phyloP scores from a whole-genome alignment of 2,797 vertebrate species.

The Varecia variegata region DNA sequence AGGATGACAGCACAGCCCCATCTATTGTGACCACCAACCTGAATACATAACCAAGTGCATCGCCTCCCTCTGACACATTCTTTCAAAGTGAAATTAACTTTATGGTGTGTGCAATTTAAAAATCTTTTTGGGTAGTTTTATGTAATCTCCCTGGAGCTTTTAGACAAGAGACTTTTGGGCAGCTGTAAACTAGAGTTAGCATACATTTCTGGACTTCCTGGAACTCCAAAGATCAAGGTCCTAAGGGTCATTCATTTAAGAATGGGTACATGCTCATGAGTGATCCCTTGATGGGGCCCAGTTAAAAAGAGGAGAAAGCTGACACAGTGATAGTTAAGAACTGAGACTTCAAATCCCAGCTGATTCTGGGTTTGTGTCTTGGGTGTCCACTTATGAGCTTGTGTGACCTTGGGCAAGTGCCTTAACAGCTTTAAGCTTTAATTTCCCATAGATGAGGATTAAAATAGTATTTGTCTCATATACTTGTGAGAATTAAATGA shows the following conservation, averaged over 20 bases:
- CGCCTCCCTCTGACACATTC: conserved; percentile 1
- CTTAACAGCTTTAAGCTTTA: conserved; percentile 27
- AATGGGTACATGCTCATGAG: background rate
- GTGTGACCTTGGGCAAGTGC: conserved; percentile 29
- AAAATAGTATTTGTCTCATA: conserved; percentile 32
- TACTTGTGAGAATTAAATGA: conserved; percentile 52
- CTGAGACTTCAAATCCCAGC: background rate
- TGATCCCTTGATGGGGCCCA: background rate
- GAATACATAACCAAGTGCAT: background rate
- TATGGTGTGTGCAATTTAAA: background rate
- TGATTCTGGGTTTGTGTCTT: background rate
- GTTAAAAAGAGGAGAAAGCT: background rate
- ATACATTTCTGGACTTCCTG: background rate
- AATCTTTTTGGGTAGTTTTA: conserved; percentile 49
- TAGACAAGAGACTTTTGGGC: conserved; percentile 27
- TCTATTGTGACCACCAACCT: background rate
- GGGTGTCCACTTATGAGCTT: background rate
- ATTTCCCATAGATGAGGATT: conserved; percentile 20
- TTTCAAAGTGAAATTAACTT: conserved; percentile 59
- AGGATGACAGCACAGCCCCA: background rate
- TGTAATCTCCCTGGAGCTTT: conserved; percentile 22
- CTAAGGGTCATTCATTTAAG: background rate
- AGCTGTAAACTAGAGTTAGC: conserved; percentile 1
- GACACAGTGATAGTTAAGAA: background rate
- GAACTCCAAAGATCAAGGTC: background rate